These are phyloP conservation scores for Aquatica leii DNA, from an alignment of 2,888 invertebrate genomes.

Conservation along the genomic window DNA sequence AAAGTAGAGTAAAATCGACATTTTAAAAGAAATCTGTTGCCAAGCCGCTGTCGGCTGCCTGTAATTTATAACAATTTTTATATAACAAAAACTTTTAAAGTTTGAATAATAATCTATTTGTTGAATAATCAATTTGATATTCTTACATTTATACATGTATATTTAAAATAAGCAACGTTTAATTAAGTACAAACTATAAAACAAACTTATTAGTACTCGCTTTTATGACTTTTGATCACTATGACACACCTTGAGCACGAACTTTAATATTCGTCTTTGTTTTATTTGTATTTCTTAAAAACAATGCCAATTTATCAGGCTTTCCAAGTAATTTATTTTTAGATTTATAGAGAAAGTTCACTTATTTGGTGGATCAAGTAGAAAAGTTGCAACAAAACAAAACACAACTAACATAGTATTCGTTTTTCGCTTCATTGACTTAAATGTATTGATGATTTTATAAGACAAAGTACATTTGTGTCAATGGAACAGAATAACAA, in stretches of 20 bases:
- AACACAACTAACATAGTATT: conserved; percentile 4
- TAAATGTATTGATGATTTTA: conserved; percentile 1
- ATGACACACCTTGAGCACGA: too few species aligned
- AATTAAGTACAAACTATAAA: too few species aligned
- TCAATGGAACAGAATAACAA: too few species aligned
- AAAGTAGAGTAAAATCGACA: conserved; percentile 18
- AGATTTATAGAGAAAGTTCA: conserved; percentile 30
- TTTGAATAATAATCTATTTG: too few species aligned
- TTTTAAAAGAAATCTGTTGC: conserved; percentile 16
- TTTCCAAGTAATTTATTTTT: conserved; percentile 34
- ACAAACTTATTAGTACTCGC: too few species aligned
- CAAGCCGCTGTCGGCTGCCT: conserved; percentile 15
- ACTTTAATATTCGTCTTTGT: too few species aligned
- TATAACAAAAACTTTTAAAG: conserved; percentile 17
- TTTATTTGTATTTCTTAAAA: conserved; percentile 18
- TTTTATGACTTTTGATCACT: too few species aligned
- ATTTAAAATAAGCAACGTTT: too few species aligned
- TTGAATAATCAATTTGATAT: too few species aligned
- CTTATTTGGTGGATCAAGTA: conserved; percentile 18
- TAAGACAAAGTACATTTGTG: too few species aligned
- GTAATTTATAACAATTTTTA: conserved; percentile 25
- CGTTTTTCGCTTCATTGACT: conserved; percentile 5
- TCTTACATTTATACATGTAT: too few species aligned
- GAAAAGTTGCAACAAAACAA: neutral
- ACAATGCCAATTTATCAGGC: conserved; percentile 34